A percentile compares a stretch with the other conserved stretches of the same genome.
phyloP scores from a whole-genome alignment of 2,888 invertebrate genomes.

The Antheraea yamamai region DNA sequence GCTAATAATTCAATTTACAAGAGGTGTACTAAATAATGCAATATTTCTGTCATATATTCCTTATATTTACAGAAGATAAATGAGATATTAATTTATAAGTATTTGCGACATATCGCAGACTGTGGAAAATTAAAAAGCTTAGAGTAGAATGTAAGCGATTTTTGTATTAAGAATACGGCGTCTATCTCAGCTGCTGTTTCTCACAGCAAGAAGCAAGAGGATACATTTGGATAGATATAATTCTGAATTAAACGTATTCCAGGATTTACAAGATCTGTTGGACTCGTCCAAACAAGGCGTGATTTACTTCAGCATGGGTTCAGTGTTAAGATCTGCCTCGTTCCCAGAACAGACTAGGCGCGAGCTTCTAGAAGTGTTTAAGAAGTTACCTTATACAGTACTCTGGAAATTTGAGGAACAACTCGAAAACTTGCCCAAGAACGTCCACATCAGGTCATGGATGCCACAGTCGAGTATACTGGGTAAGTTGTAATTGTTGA shows the following conservation, averaged over 20 bases:
- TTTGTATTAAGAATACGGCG: too few relatives aligned
- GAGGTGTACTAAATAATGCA: too few relatives aligned
- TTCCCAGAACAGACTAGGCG: constrained; percentile 40
- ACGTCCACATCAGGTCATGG: constrained; percentile 74
- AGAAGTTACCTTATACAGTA: constrained; percentile 47
- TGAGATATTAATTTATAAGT: too few relatives aligned
- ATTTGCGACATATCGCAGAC: too few relatives aligned
- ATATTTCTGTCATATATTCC: too few relatives aligned
- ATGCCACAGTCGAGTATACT: constrained; percentile 78
- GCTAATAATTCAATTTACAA: too few relatives aligned
- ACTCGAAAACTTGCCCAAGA: constrained; percentile 58
- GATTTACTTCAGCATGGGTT: constrained; percentile 70
- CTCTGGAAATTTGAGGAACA: constrained; percentile 78
- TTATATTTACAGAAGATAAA: too few relatives aligned
- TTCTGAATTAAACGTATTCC: constrained; percentile 16
- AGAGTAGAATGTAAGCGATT: too few relatives aligned
- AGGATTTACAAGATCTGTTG: constrained; percentile 61
- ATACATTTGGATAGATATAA: too few relatives aligned
- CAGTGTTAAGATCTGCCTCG: constrained; percentile 47
- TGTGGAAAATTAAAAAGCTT: too few relatives aligned
- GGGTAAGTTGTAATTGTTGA: constrained; percentile 44
- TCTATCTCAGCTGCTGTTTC: too few relatives aligned
- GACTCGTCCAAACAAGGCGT: constrained; percentile 56
- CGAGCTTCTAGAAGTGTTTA: constrained; percentile 45
- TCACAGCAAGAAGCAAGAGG: too few relatives aligned